Evolutionary conservation across 2,113 vertebrate species (phyloP), one percentile per base, ranked within the genome.

Genomic region (Uropsilus gracilis): DNA sequence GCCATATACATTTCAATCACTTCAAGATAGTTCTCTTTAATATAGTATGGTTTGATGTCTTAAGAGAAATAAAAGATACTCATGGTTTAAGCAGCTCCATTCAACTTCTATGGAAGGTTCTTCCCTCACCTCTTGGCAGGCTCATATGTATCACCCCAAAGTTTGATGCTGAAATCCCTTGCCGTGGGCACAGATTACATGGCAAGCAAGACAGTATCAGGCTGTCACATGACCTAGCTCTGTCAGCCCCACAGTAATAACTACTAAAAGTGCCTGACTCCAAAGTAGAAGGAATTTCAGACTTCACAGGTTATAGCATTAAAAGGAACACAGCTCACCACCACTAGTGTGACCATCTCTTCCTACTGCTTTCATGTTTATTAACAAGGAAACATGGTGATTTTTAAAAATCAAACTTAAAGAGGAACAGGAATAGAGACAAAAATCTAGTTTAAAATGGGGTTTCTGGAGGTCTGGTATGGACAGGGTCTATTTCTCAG

Each of bases 391-490:
- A 59, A 83, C 34, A 42, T 69, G 89, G 64, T 34, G 8, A 46
- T 30, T 82, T 90, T 39, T 24, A 73, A 90, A 80, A 75, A 83
- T 75, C 32, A 91, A 78, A 71, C 48, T 68, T 44, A 91, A 44
- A 14, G 48, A 6, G 87, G 20, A 24, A 10, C 20, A 94, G 30
- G 17, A 1, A 77, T 9, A 5, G 48, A 5, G 24, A 61, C 46
- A 86, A 69, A 9, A 22, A 77, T 28, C 7, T 59, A 77, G 30
- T 37, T 1, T 32, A 83, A 63, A 69, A 28, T 4, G 8, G 11
- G 69, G 28, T 13, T 86, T 75, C 50, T 86, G 17, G 26, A 34
- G 10, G 39, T 37, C 61, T 77, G 42, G 42, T 61, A 34, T 68
- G 30, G 37, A 22, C 46, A 86, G n/a, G n/a, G 3, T 46, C 48